phyloP scores from a whole-genome alignment of 1,140 invertebrate species.

The Pseudomyrmex cubaensis region DNA sequence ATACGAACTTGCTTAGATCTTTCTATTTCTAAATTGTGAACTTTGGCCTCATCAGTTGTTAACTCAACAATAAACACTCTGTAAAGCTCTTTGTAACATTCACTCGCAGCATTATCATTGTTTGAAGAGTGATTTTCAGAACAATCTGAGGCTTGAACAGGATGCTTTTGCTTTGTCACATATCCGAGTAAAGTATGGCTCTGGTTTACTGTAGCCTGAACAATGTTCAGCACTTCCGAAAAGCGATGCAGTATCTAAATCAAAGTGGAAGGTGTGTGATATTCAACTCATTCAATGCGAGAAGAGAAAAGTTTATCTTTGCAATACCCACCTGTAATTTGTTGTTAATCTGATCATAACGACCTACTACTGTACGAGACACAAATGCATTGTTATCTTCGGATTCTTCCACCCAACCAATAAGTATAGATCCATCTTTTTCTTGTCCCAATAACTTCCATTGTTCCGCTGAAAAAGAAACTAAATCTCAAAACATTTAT shows the following conservation, averaged over 20 bases:
- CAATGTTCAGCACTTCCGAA: slow-evolving; percentile 87
- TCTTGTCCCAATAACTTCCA: slow-evolving; percentile 92
- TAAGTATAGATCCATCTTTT: slow-evolving; percentile 89
- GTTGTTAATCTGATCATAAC: slow-evolving; percentile 80
- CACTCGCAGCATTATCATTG: slow-evolving; percentile 33
- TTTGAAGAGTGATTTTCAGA: slow-evolving; percentile 48
- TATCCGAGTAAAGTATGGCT: slow-evolving; percentile 88
- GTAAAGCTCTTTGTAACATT: slow-evolving; percentile 81
- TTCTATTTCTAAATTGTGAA: slow-evolving; percentile 85
- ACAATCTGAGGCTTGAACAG: slow-evolving; percentile 67
- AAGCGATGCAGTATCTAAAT: slow-evolving; percentile 87
- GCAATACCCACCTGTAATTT: slow-evolving; percentile 75
- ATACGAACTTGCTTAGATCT: slow-evolving; percentile 89
- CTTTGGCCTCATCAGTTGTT: slow-evolving; percentile 84
- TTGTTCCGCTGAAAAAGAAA: slow-evolving; percentile 86
- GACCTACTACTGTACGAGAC: slow-evolving; percentile 80
- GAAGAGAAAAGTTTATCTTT: not conserved
- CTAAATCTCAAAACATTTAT: not conserved
- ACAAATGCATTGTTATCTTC: slow-evolving; percentile 74
- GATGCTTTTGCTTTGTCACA: slow-evolving; percentile 85
- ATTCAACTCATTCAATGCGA: not conserved
- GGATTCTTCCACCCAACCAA: slow-evolving; percentile 89
- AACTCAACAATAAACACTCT: slow-evolving; percentile 87
- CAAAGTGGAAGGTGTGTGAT: slow-evolving; percentile 18
- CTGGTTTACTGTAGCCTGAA: slow-evolving; percentile 92